Base-by-base conservation (phyloP, 2,888 invertebrate species). In the Drosophila phalerata region DNA sequence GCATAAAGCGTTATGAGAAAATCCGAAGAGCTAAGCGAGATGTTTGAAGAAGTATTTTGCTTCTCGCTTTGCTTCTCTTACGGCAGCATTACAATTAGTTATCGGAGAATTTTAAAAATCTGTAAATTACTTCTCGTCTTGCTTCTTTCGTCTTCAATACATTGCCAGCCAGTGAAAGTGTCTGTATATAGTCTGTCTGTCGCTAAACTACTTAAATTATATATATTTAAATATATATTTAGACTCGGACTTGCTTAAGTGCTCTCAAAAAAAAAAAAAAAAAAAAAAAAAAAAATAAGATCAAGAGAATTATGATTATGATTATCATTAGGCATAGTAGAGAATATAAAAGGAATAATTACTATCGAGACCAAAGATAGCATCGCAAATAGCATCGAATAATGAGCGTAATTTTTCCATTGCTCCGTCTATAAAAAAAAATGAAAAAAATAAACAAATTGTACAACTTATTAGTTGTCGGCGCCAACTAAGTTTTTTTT, bases 331-430 rank as follows among this genome's bases (percentile, higher is more conserved):
- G 79, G 79, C 75, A 79, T 87, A 88, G 69, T 73, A 80, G 81
- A 83, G 70, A 81, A 75, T 87, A 87, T 77, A 88, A 85, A 77
- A 81, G 87, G 87, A 73, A 85, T 85, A 85, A 85, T 85, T 85
- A 85, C 85, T 85, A 89, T 85, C 85, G 88, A 85, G 85, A 89
- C 85, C 85, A 89, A 85, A 85, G 85, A 85, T 85, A 85, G 85
- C 85, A 87, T 85, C 85, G 85, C 85, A 85, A 69, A 85, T 89
- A 85, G 89, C 89, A 81, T 85, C 85, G 89, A 89, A 85, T 89
- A 85, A 85, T 85, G 85, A 85, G 85, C 85, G 85, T 89, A 85
- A 71, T 85, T 85, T 85, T 89, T 89, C 85, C 89, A 85, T 85
- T 73, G 85, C 75, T 85, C 85, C 85, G 85, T 87, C 85, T 85